These are phyloP conservation scores for Zeuzera pyrina DNA, from an alignment of 2,888 invertebrate genomes.

Conservation along the genomic window DNA sequence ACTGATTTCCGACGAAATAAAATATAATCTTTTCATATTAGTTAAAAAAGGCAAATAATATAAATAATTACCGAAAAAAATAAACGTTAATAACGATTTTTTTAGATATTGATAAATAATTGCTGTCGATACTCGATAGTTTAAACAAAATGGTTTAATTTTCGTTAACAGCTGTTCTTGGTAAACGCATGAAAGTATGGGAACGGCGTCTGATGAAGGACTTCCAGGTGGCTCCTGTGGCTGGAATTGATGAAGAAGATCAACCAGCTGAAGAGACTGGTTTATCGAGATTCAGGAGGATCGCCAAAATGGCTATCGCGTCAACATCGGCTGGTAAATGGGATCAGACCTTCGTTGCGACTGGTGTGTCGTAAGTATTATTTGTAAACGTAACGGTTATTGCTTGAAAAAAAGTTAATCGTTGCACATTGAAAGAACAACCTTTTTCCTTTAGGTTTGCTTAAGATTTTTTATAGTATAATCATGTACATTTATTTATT, in stretches of 20 bases:
- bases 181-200: slow-evolving; percentile 87
- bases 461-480: neutral
- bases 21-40: no score
- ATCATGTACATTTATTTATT: no score
- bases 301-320: slow-evolving; percentile 81
- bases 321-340: slow-evolving; percentile 81
- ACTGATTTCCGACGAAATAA: no score
- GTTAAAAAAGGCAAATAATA: no score
- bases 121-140: no score
- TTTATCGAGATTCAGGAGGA: slow-evolving; percentile 78
- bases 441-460: neutral
- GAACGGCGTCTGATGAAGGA: slow-evolving; percentile 91
- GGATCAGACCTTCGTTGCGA: slow-evolving; percentile 78
- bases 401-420: no score
- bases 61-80: no score
- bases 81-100: no score
- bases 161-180: slow-evolving; percentile 80
- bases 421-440: no score
- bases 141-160: no score
- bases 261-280: slow-evolving; percentile 71
- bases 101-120: no score
- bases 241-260: slow-evolving; percentile 73
- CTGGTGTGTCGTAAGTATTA: slow-evolving; percentile 68
- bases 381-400: no score
- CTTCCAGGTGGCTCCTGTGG: slow-evolving; percentile 86